Conservation (phyloP, 2,797 vertebrate species). For the Platalea minor region DNA sequence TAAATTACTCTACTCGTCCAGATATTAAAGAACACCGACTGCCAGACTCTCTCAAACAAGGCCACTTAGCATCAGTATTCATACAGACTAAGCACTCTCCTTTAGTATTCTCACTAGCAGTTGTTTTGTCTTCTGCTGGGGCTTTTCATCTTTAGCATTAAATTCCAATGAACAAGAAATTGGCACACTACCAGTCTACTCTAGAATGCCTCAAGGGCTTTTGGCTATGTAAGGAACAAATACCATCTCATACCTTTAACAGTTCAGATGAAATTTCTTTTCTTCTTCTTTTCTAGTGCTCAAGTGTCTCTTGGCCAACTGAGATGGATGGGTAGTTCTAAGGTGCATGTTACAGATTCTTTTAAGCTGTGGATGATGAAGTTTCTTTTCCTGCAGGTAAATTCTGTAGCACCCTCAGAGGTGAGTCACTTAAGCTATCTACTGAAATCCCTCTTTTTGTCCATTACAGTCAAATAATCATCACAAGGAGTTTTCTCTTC, state of each 20-base stretch:
- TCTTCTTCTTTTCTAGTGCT: not conserved
- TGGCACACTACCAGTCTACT: not conserved
- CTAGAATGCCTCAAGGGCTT: not conserved
- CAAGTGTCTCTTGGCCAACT: not conserved
- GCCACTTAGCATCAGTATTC: not conserved
- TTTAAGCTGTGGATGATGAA: not conserved
- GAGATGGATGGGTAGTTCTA: not conserved
- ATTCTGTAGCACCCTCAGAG: not conserved
- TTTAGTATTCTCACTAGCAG: constrained; percentile 7
- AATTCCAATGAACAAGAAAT: constrained; percentile 26
- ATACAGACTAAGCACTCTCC: not conserved
- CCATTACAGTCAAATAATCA: not conserved
- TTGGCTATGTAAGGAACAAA: not conserved
- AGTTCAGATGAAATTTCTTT: not conserved
- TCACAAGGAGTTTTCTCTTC: not conserved
- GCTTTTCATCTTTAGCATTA: constrained; percentile 19
- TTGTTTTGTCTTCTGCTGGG: not conserved
- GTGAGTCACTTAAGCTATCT: not conserved
- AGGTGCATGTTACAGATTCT: not conserved
- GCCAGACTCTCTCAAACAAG: not conserved
- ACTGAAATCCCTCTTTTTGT: not conserved
- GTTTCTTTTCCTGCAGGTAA: not conserved
- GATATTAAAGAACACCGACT: not conserved
- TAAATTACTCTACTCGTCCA: not conserved
- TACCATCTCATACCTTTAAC: not conserved